A percentile compares a stretch with the other conserved stretches of the same genome.
These are phyloP conservation scores for Mycalesis mineus DNA, from an alignment of 2,888 invertebrate species.

Conservation along the genomic window DNA sequence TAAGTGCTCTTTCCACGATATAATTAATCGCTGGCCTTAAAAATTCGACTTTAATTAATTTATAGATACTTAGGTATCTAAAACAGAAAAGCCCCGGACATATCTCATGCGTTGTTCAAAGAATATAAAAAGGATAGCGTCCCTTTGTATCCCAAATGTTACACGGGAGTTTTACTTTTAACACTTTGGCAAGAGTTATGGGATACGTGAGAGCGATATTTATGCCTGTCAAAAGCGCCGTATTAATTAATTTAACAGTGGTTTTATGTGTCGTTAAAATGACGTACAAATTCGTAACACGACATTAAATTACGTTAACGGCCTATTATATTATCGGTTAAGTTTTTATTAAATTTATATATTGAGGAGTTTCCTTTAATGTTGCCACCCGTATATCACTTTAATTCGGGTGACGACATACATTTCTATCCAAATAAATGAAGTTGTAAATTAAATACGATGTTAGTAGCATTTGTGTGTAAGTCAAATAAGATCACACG, in stretches of 20 bases:
- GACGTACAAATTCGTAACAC: constrained; percentile 53
- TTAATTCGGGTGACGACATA: constrained; percentile 3
- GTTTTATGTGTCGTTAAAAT: constrained; percentile 48
- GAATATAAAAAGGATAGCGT: constrained; percentile 34
- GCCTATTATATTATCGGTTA: constrained; percentile 40
- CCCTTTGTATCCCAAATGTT: constrained; percentile 38
- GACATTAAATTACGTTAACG: constrained; percentile 47
- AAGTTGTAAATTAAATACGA: constrained; percentile 4
- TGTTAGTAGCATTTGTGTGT: not conserved
- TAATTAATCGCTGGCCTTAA: constrained; percentile 22
- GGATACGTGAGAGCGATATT: constrained; percentile 63
- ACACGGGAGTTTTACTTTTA: constrained; percentile 45
- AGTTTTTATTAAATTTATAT: constrained; percentile 21
- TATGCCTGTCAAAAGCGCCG: constrained; percentile 53
- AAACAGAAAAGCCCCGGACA: constrained; percentile 30
- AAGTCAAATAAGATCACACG: not conserved
- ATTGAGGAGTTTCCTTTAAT: constrained; percentile 15
- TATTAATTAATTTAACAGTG: constrained; percentile 65
- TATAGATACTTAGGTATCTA: constrained; percentile 26
- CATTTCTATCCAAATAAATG: not conserved
- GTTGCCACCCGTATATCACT: constrained; percentile 10
- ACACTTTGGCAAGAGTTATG: constrained; percentile 57
- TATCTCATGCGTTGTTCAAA: constrained; percentile 31
- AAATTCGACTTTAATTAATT: constrained; percentile 31
- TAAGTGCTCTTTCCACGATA: not conserved